Evolutionary conservation across 2,888 invertebrate species (phyloP).

Genomic region (Gymnoscelis rufifasciata): DNA sequence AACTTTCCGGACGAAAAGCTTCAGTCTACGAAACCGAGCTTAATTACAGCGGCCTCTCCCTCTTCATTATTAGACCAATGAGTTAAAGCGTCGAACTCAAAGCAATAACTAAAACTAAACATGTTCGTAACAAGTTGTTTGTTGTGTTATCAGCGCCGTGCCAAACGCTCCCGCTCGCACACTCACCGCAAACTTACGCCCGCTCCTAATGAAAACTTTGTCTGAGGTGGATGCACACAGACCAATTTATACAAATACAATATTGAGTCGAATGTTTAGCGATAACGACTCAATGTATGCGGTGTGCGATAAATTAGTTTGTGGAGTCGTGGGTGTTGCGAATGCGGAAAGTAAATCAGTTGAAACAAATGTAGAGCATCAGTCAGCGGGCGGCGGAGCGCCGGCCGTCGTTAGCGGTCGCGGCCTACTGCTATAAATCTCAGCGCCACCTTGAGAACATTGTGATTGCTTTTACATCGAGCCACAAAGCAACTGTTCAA

Average conservation of each 20-base stretch:
- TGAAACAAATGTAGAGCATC: conserved; percentile 74
- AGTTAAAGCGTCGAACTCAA: conserved; percentile 73
- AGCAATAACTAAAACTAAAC: conserved; percentile 78
- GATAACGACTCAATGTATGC: conserved; percentile 32
- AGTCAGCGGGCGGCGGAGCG: conserved; percentile 55
- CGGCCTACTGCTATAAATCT: conserved; percentile 67
- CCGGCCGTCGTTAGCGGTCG: conserved; percentile 70
- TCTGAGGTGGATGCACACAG: conserved; percentile 52
- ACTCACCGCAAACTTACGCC: conserved; percentile 69
- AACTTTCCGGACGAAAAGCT: conserved; percentile 17
- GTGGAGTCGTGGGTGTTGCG: conserved; percentile 49
- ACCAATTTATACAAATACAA: conserved; percentile 48
- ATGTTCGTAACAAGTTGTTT: conserved; percentile 79
- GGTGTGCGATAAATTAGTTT: conserved; percentile 42
- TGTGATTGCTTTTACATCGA: conserved; percentile 42
- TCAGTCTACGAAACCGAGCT: conserved; percentile 47
- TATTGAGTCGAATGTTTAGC: conserved; percentile 20
- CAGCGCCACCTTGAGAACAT: conserved; percentile 63
- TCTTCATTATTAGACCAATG: conserved; percentile 74
- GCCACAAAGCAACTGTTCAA: conserved; percentile 10
- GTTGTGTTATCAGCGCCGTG: conserved; percentile 75
- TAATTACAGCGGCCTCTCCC: conserved; percentile 59
- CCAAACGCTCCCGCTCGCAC: conserved; percentile 70
- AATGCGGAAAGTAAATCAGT: conserved; percentile 70
- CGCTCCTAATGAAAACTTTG: conserved; percentile 73